Percentiles rank a stretch among this genome's conserved stretches.
Conservation (phyloP, 1,140 invertebrate genomes). For the Apis laboriosa region DNA sequence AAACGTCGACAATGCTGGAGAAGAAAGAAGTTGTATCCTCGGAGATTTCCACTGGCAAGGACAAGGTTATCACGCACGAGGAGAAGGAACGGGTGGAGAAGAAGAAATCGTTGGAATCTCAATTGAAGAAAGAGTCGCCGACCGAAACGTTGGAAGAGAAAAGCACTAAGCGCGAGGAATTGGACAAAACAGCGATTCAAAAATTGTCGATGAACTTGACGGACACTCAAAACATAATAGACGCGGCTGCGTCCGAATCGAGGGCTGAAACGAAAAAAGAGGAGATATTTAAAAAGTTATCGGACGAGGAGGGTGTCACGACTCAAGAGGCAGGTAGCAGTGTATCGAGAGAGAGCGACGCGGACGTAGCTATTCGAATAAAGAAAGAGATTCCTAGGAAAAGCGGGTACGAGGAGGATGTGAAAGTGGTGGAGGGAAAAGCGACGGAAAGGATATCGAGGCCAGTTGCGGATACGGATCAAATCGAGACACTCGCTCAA, state of each 20-base stretch:
- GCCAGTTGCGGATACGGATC: constrained; percentile 32
- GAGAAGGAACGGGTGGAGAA: constrained; percentile 70
- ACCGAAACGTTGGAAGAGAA: constrained; percentile 70
- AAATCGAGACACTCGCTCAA: constrained; percentile 58
- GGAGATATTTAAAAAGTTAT: constrained; percentile 56
- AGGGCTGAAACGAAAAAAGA: constrained; percentile 63
- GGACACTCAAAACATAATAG: constrained; percentile 69
- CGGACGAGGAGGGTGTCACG: constrained; percentile 68
- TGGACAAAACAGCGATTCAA: constrained; percentile 63
- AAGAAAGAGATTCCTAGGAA: constrained; percentile 59
- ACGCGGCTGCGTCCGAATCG: constrained; percentile 65
- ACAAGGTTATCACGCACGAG: constrained; percentile 71
- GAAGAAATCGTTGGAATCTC: constrained; percentile 69
- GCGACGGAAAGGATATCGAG: background rate
- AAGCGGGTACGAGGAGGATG: constrained; percentile 38
- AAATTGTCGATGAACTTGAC: constrained; percentile 67
- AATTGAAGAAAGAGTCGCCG: constrained; percentile 67
- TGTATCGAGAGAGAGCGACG: constrained; percentile 62
- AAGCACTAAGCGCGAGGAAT: constrained; percentile 63
- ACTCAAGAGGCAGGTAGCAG: constrained; percentile 61
- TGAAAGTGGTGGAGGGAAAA: constrained; percentile 39
- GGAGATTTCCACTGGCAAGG: constrained; percentile 67
- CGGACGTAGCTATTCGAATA: constrained; percentile 69
- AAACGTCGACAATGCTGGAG: constrained; percentile 65
- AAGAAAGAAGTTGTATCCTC: constrained; percentile 73